phyloP scores from a whole-genome alignment of 1,140 invertebrate species.

The Proctacanthus coquilletti region DNA sequence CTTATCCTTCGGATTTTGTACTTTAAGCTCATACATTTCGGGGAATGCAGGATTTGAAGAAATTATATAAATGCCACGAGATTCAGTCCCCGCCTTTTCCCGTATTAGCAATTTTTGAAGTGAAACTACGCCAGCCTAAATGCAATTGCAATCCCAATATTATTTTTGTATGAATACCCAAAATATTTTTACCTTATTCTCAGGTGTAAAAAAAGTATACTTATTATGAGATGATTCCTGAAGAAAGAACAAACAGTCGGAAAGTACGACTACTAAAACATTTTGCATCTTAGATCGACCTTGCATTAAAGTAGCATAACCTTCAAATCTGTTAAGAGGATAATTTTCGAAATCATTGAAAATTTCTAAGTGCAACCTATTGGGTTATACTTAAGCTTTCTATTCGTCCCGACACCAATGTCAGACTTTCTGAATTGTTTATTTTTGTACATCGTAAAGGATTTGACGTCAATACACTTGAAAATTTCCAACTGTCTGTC shows the following conservation, averaged over 20 bases:
- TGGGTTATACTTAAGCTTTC: conserved; percentile 53
- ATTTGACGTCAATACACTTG: conserved; percentile 82
- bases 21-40: conserved; percentile 91
- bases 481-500: conserved; percentile 84
- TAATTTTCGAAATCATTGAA: neutral
- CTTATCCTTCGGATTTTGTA: conserved; percentile 75
- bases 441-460: conserved; percentile 64
- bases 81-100: conserved; percentile 82
- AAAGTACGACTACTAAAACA: conserved; percentile 74
- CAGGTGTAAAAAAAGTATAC: conserved; percentile 71
- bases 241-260: conserved; percentile 82
- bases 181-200: conserved; percentile 47
- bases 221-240: conserved; percentile 74
- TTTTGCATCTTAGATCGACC: conserved; percentile 67
- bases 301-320: conserved; percentile 68
- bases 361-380: no score
- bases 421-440: conserved; percentile 92
- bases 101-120: conserved; percentile 79
- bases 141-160: conserved; percentile 11
- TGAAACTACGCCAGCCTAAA: conserved; percentile 74
- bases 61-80: conserved; percentile 75
- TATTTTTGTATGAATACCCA: neutral
- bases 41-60: conserved; percentile 71
- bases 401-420: conserved; percentile 60
- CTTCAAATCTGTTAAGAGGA: conserved; percentile 53